These are phyloP conservation scores for Bucco capensis DNA, from an alignment of 2,113 vertebrate genomes.

Conservation along the genomic window DNA sequence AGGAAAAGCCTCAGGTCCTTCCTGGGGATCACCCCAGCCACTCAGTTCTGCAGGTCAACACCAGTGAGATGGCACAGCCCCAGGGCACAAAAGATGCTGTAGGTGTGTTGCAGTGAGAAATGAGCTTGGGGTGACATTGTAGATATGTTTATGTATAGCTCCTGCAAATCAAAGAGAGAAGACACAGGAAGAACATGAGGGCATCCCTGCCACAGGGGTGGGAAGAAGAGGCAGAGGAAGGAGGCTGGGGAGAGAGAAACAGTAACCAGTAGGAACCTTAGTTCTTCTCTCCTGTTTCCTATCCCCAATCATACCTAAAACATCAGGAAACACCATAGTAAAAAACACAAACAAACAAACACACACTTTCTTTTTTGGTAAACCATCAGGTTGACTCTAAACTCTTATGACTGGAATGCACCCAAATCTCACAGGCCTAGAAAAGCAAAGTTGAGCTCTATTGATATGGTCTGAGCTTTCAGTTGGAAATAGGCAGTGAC, in stretches of 20 bases:
- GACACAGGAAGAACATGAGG: not conserved
- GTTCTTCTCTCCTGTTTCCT: not conserved
- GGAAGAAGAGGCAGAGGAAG: not conserved
- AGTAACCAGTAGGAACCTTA: not conserved
- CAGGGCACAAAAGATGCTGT: slow-evolving; percentile 35
- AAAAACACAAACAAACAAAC: too few species aligned
- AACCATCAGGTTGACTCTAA: not conserved
- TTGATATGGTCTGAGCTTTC: not conserved
- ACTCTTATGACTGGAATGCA: slow-evolving; percentile 38
- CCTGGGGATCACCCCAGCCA: slow-evolving; percentile 44
- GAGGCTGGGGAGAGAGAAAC: not conserved
- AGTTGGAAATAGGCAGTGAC: slow-evolving; percentile 21
- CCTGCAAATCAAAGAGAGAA: slow-evolving; percentile 16
- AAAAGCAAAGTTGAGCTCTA: not conserved
- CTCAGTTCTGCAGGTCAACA: slow-evolving; percentile 23
- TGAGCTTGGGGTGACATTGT: slow-evolving; percentile 45
- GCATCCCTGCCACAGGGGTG: not conserved
- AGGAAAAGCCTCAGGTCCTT: slow-evolving; percentile 42
- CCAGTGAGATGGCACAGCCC: slow-evolving; percentile 47
- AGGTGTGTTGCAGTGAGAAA: slow-evolving; percentile 39
- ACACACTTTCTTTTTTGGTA: not conserved
- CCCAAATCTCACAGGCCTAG: slow-evolving; percentile 39
- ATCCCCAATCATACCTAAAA: not conserved
- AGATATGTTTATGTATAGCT: slow-evolving; percentile 61
- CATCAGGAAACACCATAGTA: not conserved